Evolutionary conservation across 2,888 invertebrate genomes (phyloP).

Genomic region (Drosophila nigritarsus): DNA sequence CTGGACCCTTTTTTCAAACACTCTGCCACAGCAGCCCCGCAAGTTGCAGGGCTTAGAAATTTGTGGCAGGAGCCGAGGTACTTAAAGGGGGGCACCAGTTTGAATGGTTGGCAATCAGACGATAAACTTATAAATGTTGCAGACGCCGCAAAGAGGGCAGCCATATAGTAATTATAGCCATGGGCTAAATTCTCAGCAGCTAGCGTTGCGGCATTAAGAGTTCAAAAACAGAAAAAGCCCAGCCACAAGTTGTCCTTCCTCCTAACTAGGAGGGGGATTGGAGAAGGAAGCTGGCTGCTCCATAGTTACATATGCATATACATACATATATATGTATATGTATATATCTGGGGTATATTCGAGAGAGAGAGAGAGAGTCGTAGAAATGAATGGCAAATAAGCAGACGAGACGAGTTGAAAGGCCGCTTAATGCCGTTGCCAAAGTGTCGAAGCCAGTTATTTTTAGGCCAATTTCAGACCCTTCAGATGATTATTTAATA

Average conservation of each 20-base stretch:
- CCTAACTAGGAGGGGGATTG: neutral
- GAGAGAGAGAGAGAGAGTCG: constrained; percentile 1
- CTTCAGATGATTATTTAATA: constrained; percentile 53
- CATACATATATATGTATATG: neutral
- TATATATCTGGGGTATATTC: constrained; percentile 1
- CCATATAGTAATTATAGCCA: constrained; percentile 78
- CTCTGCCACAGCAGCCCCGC: constrained; percentile 40
- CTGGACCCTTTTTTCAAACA: constrained; percentile 34
- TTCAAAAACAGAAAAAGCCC: constrained; percentile 46
- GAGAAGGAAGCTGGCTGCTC: constrained; percentile 9
- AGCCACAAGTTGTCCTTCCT: constrained; percentile 36
- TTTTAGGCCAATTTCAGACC: constrained; percentile 41
- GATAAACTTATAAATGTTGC: constrained; percentile 79
- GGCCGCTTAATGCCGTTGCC: constrained; percentile 21
- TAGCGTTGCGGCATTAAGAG: constrained; percentile 28
- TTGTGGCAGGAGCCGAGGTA: neutral
- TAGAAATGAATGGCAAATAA: constrained; percentile 33
- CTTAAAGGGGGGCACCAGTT: neutral
- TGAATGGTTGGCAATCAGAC: constrained; percentile 66
- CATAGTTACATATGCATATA: constrained; percentile 22
- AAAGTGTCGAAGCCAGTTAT: constrained; percentile 50
- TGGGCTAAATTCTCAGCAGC: constrained; percentile 65
- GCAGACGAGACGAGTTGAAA: constrained; percentile 33
- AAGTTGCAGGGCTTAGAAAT: constrained; percentile 17
- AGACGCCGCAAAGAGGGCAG: constrained; percentile 77